Evolutionary conservation across 1,140 invertebrate species (phyloP), one percentile per base, ranked within the genome.

Genomic region (Dendrolimus punctatus): DNA sequence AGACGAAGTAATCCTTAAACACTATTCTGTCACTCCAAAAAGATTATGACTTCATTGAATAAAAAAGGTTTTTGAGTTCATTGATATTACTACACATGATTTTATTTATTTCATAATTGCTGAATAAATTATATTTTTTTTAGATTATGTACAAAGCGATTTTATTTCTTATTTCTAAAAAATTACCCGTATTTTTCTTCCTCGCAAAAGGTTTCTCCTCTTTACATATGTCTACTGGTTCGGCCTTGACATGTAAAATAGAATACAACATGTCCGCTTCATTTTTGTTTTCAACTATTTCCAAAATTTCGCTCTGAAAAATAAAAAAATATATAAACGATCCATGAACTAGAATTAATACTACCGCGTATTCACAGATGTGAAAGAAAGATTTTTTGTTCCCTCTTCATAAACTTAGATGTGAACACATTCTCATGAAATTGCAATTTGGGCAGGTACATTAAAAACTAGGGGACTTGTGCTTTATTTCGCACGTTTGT

Each of bases 211-310:
- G n/a, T 70, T 81, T 82, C 9, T 79, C 73, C 6, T 73, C 66
- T 52, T 80, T 80, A 39, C 49, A 62, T 5, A 65, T 56, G 50
- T 91, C 88, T 2, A 76, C 51, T 6, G 87, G 77, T 71, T 88
- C 80, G 54, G 89, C 80, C 65, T 89, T 89, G 8, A 90, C 85
- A 64, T 93, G 91, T 39, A 93, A 72, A 62, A 92, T 90, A 46
- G 88, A 87, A 66, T 91, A 89, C 10, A 93, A 77, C 50, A 89
- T 83, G 60, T 90, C 87, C 8, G 91, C 89, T 71, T 92, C 89
- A 59, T 76, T 88, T 79, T 89, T 89, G 64, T 91, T 95, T 59
- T 90, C 92, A 54, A 96, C 66, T 41, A 95, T 84, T 55, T 90
- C 85, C 23, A 71, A 71, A 48, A 96, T 66, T 71, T 94, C 89